Conservation (phyloP, 2,888 invertebrate genomes). For the Ellobium chinense region DNA sequence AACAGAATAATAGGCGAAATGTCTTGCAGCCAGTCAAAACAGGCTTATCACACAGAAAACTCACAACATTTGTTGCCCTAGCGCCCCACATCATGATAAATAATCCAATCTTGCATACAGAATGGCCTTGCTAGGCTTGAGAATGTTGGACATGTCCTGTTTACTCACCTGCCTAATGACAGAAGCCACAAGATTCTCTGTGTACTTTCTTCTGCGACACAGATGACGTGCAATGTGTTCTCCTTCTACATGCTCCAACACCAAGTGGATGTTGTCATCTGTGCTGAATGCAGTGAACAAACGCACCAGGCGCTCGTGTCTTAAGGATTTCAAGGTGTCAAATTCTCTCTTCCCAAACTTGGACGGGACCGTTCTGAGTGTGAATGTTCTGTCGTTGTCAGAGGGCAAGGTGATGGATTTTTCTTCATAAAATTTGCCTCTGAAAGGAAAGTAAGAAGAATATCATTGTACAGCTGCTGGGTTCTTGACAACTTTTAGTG, state of each 20-base stretch:
- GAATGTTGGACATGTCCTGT: too few relatives aligned
- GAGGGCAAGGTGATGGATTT: constrained; percentile 35
- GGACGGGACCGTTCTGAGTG: constrained; percentile 22
- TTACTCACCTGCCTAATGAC: constrained; percentile 84
- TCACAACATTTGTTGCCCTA: too few relatives aligned
- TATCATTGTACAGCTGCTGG: too few relatives aligned
- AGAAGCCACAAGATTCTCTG: constrained; percentile 93
- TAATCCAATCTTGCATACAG: too few relatives aligned
- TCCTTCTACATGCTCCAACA: constrained; percentile 85
- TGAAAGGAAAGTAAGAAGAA: constrained; percentile 64
- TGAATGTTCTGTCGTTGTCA: constrained; percentile 34
- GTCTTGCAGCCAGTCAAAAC: too few relatives aligned
- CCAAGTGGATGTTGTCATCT: constrained; percentile 76
- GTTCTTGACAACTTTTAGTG: too few relatives aligned
- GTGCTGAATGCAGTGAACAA: constrained; percentile 80
- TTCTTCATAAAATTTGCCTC: constrained; percentile 85
- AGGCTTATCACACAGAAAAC: too few relatives aligned
- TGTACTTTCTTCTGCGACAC: constrained; percentile 92
- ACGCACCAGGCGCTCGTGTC: constrained; percentile 91
- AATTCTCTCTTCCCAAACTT: constrained; percentile 88
- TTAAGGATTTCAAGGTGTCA: constrained; percentile 86
- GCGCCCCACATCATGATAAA: too few relatives aligned
- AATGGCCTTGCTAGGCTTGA: too few relatives aligned
- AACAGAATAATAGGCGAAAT: too few relatives aligned
- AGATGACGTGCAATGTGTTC: constrained; percentile 94